Percentiles rank a stretch among this genome's conserved stretches.
These are phyloP conservation scores for Aphidius colemani DNA, from an alignment of 2,888 invertebrate genomes.

Conservation along the genomic window DNA sequence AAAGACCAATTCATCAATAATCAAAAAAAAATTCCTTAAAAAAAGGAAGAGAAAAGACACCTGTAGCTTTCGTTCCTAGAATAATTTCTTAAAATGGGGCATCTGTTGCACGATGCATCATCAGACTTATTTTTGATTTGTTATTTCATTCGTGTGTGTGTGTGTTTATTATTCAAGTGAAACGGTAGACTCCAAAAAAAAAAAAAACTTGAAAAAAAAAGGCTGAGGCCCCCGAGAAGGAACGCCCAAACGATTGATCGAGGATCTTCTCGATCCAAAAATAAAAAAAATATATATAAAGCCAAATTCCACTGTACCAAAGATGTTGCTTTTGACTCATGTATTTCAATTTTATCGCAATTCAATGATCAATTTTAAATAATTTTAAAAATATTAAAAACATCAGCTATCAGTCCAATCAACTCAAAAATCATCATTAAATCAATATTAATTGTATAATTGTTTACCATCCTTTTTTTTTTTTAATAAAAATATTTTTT, in stretches of 20 bases:
- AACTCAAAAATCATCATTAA: conserved; percentile 12
- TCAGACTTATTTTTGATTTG: no score
- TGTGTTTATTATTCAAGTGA: conserved; percentile 13
- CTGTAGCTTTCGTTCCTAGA: conserved; percentile 1
- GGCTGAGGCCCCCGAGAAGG: conserved; percentile 16
- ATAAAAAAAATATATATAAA: no score
- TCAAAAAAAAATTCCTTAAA: background rate
- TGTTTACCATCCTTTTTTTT: background rate
- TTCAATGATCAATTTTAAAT: conserved; percentile 9
- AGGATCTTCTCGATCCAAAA: conserved; percentile 20
- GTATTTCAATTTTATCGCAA: conserved; percentile 20
- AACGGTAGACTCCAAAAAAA: conserved; percentile 6
- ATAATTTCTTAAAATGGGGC: no score
- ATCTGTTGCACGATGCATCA: no score
- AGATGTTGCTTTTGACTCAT: conserved; percentile 17
- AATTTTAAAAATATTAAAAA: conserved; percentile 12
- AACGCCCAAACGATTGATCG: conserved; percentile 34
- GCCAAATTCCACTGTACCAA: no score
- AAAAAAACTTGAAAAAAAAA: background rate
- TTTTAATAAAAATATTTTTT: no score
- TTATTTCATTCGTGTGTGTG: background rate
- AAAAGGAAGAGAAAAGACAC: conserved; percentile 5
- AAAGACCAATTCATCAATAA: background rate
- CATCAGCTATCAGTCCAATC: background rate
- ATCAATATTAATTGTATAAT: conserved; percentile 16